These are phyloP conservation scores for Muscicapa striata DNA, from an alignment of 2,797 vertebrate genomes.

Conservation along the genomic window DNA sequence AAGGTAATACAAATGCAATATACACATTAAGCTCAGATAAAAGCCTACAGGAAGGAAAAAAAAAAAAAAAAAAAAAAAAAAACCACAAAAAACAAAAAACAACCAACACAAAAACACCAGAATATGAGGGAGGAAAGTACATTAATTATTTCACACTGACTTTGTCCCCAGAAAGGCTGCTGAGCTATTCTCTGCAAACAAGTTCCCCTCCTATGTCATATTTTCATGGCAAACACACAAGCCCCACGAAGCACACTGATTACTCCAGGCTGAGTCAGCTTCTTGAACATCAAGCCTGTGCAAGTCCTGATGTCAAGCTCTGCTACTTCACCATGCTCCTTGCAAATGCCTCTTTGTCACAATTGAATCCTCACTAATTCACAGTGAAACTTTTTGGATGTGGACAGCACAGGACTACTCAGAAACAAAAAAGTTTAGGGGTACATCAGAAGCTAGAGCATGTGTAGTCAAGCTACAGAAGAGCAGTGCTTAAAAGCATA, in stretches of 20 bases:
- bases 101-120: no score
- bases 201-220: background rate
- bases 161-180: background rate
- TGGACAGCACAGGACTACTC: background rate
- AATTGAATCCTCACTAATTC: rapidly evolving
- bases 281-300: background rate
- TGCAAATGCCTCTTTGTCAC: background rate
- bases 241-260: rapidly evolving
- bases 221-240: background rate
- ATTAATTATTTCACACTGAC: background rate
- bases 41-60: background rate
- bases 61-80: background rate
- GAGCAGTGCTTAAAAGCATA: background rate
- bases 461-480: background rate
- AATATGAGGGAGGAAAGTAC: background rate
- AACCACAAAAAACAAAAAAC: background rate
- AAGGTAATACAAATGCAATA: rapidly evolving
- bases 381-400: background rate
- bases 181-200: background rate
- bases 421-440: background rate
- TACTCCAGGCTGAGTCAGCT: background rate
- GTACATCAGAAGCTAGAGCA: background rate
- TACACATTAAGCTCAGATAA: background rate
- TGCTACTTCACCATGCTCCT: background rate
- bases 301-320: background rate